Percentiles rank a stretch among this genome's conserved stretches.
phyloP scores from a whole-genome alignment of 2,888 invertebrate genomes.

The Shargacucullia verbasci region DNA sequence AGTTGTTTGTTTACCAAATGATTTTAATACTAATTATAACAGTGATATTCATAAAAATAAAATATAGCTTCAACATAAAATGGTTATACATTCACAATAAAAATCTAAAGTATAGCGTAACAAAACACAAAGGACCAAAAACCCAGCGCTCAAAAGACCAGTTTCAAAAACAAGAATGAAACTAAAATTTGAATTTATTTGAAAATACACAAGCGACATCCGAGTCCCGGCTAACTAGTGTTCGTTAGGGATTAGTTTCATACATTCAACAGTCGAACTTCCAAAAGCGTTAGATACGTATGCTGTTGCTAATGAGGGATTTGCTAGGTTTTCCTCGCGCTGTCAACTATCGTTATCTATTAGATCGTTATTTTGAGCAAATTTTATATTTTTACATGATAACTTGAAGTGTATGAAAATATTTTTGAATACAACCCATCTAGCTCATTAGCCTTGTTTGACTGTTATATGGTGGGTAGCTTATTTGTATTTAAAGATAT shows the following conservation, averaged over 20 bases:
- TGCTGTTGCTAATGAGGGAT: constrained; percentile 18
- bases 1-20: too few species aligned
- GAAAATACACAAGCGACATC: constrained; percentile 3
- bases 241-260: constrained; percentile 17
- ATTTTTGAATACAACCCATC: too few species aligned
- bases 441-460: too few species aligned
- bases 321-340: constrained; percentile 2
- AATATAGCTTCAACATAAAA: neutral
- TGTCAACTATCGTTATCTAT: constrained; percentile 5
- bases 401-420: neutral
- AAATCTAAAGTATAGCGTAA: constrained; percentile 7
- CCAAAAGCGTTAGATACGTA: constrained; percentile 1
- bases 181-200: constrained; percentile 19
- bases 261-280: constrained; percentile 15
- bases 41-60: too few species aligned
- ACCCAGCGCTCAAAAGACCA: constrained; percentile 22
- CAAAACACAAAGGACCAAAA: constrained; percentile 16
- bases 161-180: constrained; percentile 23
- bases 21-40: too few species aligned
- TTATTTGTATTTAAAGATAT: too few species aligned
- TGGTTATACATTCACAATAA: constrained; percentile 1
- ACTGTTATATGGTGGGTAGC: too few species aligned
- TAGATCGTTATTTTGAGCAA: neutral
- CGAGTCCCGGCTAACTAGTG: constrained; percentile 1
- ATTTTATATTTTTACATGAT: constrained; percentile 1